Evolutionary conservation across 2,113 vertebrate genomes (phyloP).

Genomic region (Nycticebus coucang): DNA sequence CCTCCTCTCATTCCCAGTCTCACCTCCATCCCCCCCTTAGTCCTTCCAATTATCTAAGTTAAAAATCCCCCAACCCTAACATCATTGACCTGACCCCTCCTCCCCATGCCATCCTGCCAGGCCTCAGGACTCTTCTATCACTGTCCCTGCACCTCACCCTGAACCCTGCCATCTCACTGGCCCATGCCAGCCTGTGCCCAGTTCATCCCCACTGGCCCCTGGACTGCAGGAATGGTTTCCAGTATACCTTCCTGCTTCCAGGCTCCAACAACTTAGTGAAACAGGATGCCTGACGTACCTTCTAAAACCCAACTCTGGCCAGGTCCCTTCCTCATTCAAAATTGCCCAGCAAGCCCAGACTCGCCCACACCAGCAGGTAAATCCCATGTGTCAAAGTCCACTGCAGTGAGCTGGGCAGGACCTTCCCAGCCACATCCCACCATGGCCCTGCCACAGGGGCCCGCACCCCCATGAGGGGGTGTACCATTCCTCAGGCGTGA

Average conservation of each 20-base stretch:
- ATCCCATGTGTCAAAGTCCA: not conserved
- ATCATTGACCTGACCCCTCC: not conserved
- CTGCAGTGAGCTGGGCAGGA: not conserved
- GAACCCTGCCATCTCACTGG: not conserved
- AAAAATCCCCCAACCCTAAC: not conserved
- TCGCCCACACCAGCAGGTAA: not conserved
- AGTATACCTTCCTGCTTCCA: not conserved
- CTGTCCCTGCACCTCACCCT: not conserved
- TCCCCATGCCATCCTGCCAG: not conserved
- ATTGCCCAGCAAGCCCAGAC: not conserved
- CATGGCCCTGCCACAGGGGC: not conserved
- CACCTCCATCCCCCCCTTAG: not conserved
- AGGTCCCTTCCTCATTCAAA: not conserved
- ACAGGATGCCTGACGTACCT: not conserved
- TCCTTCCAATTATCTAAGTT: not conserved
- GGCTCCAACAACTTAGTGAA: not conserved
- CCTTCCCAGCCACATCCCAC: not conserved
- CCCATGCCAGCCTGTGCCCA: not conserved
- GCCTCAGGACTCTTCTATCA: not conserved
- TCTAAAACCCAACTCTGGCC: not conserved
- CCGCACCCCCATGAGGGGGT: rapidly evolving
- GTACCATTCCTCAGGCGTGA: not conserved
- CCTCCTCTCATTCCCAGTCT: not conserved
- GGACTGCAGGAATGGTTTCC: not conserved
- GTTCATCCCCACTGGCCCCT: not conserved